Evolutionary conservation across 1,140 invertebrate genomes (phyloP).

Genomic region (Euschistus heros): DNA sequence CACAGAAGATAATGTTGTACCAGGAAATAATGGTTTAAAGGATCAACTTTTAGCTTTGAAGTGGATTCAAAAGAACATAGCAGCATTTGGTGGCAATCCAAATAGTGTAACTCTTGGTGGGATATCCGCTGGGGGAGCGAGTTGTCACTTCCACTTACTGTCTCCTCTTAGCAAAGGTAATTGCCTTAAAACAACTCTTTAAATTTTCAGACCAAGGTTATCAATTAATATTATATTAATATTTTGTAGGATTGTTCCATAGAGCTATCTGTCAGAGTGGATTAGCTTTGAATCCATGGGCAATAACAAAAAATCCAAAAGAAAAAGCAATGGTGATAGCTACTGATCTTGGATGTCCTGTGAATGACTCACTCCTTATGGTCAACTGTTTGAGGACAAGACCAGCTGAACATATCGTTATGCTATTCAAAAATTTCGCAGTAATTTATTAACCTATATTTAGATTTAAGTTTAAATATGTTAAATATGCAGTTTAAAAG

Average conservation of each 20-base stretch:
- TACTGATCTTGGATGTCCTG: constrained; percentile 55
- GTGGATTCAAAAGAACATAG: constrained; percentile 27
- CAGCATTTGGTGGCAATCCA: constrained; percentile 23
- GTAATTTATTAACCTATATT: background rate
- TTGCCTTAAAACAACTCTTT: no score
- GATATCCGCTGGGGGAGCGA: constrained; percentile 21
- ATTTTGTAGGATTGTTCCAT: background rate
- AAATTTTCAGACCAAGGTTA: no score
- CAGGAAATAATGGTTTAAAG: constrained; percentile 27
- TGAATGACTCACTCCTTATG: constrained; percentile 43
- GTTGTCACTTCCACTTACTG: constrained; percentile 22
- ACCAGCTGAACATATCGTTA: constrained; percentile 42
- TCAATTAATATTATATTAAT: no score
- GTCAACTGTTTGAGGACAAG: constrained; percentile 56
- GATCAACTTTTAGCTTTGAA: constrained; percentile 25
- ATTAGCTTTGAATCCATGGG: background rate
- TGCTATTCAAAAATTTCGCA: background rate
- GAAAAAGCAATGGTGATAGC: constrained; percentile 57
- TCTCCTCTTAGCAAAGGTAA: constrained; percentile 26
- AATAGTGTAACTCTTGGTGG: constrained; percentile 23
- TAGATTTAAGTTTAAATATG: no score
- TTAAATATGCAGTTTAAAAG: no score
- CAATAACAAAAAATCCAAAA: constrained; percentile 43
- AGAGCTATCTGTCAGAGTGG: background rate
- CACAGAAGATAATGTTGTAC: constrained; percentile 26